Evolutionary conservation across 2,113 vertebrate genomes (phyloP).

Genomic region (Mormoops blainvillei): DNA sequence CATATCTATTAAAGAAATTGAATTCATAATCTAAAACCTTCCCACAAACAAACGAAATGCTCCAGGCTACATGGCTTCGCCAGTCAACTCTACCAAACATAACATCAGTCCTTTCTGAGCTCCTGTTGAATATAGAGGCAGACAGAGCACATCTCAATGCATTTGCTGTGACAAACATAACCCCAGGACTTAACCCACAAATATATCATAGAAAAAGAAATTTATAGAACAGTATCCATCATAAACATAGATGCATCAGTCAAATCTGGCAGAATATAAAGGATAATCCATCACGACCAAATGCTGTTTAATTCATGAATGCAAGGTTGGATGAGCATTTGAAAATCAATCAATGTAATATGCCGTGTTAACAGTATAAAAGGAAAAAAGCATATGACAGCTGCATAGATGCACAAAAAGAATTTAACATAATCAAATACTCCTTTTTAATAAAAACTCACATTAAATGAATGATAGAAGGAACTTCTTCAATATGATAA

Average conservation of each 20-base stretch:
- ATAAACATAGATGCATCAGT: background rate
- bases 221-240: background rate
- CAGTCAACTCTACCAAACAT: background rate
- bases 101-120: background rate
- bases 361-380: background rate
- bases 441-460: slow-evolving; percentile 20
- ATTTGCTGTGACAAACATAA: background rate
- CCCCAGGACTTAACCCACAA: background rate
- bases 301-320: background rate
- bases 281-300: background rate
- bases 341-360: background rate
- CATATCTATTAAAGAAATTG: background rate
- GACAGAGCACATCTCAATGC: background rate
- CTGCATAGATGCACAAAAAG: background rate
- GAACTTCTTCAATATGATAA: background rate
- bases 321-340: background rate
- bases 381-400: background rate
- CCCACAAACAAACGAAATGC: background rate
- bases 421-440: background rate
- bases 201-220: background rate
- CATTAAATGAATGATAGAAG: slow-evolving; percentile 2
- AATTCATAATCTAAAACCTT: background rate
- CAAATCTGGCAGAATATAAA: background rate
- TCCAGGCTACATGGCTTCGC: background rate
- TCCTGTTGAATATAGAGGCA: background rate